Base-by-base conservation (phyloP, 2,797 vertebrate species). In the Amazona finschi region DNA sequence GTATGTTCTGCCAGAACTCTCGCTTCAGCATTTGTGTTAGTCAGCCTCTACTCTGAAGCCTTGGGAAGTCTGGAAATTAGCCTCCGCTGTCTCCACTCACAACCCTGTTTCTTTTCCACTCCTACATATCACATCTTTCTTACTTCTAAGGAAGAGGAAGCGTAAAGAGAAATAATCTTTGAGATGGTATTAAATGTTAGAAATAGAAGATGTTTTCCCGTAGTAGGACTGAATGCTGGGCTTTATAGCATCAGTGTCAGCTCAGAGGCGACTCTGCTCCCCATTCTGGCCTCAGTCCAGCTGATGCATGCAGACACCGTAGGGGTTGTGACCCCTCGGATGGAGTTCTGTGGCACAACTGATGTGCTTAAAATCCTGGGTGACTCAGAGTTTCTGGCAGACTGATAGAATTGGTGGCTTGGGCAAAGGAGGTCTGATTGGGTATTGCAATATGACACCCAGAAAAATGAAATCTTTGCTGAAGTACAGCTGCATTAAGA, bases 381-480 rank as follows among this genome's bases (percentile, higher is more conserved):
- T 94, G 89, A 87, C 62, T 93, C 62, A 87, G 89, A 76, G 39
- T 16, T 64, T 41, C 60, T 93, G 87, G 53, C 70, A 91, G 66
- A 62, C 30, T 81, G 84, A 83, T 47, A 95, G 82, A 78, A 33
- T 67, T 0, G 0, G 25, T 50, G 58, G 62, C 46, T 85, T 47
- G 53, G 55, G 79, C 41, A 85, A 77, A 47, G 82, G 62, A 87
- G 38, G 47, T 55, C 79, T 89, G 44, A 69, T 73, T 66, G 92
- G 66, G 72, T 87, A 84, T 13, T 66, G n/a, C 55, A 78, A 12
- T 10, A 52, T n/a, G 81, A 91, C 55, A 70, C 49, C 28, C 13
- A 33, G 24, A 58, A 77, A 90, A 66, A 16, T 9, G 17, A 87
- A 75, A 39, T 58, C 9, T 72, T 69, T 89, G 33, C 36, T 73